Conservation (phyloP, 2,797 vertebrate species). For the Bovichtus diacanthus region DNA sequence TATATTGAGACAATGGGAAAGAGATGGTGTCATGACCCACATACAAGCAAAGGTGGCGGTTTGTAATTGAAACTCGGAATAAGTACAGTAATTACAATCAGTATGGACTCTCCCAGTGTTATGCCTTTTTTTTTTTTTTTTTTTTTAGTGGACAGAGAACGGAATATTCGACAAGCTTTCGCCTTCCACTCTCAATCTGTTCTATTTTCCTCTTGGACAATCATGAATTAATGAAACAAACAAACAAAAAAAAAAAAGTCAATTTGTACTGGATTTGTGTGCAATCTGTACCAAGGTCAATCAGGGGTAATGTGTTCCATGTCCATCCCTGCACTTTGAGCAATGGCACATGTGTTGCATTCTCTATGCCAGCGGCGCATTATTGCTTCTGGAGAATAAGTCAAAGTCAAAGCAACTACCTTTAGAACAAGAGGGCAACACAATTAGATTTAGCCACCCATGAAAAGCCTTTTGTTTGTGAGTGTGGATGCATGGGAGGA, state of each 20-base stretch:
- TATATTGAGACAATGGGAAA: conserved; percentile 63
- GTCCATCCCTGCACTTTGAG: conserved; percentile 68
- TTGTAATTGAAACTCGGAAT: conserved; percentile 71
- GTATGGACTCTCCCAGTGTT: conserved; percentile 20
- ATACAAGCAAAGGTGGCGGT: conserved; percentile 46
- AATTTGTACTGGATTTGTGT: conserved; percentile 45
- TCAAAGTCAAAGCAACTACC: conserved; percentile 74
- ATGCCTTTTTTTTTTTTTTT: neutral
- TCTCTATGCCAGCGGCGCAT: conserved; percentile 38
- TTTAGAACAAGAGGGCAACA: conserved; percentile 67
- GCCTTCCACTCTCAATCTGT: conserved; percentile 1
- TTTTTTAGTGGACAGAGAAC: conserved; percentile 3
- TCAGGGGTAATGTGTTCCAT: conserved; percentile 65
- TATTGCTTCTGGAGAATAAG: conserved; percentile 69
- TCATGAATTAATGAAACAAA: conserved; percentile 59
- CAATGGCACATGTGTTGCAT: conserved; percentile 50
- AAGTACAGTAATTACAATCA: conserved; percentile 76
- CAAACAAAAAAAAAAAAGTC: conserved; percentile 42
- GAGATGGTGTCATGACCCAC: conserved; percentile 63
- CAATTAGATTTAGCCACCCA: conserved; percentile 81
- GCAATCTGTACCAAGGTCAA: conserved; percentile 64
- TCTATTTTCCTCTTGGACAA: conserved; percentile 50
- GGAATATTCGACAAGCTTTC: conserved; percentile 22
- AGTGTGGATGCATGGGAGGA: conserved; percentile 60
- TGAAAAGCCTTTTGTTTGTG: conserved; percentile 77